These are phyloP conservation scores for Echinops telfairi DNA, from an alignment of 2,113 vertebrate genomes.

Conservation along the genomic window DNA sequence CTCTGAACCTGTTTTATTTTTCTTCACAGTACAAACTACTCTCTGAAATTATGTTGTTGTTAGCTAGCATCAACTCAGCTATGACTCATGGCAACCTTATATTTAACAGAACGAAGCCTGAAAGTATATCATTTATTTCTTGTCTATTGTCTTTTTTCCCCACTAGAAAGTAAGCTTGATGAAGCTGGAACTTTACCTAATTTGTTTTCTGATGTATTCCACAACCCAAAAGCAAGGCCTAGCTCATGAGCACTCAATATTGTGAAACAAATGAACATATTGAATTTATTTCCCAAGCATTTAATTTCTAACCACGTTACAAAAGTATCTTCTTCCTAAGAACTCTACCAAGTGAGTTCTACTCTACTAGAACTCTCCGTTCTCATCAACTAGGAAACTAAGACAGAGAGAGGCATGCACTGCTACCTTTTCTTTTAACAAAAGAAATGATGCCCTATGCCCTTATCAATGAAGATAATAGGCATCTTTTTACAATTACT, in stretches of 20 bases:
- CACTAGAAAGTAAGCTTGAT: neutral
- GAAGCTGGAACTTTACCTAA: neutral
- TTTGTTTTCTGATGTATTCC: conserved; percentile 4
- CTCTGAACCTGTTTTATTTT: neutral
- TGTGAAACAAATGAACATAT: neutral
- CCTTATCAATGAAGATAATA: no score
- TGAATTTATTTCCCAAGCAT: neutral
- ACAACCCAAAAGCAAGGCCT: neutral
- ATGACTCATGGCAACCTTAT: neutral
- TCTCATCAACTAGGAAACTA: no score
- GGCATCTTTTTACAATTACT: no score
- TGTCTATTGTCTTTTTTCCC: neutral
- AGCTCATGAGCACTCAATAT: no score
- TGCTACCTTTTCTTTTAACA: no score
- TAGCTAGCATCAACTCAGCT: neutral
- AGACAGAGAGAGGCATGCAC: no score
- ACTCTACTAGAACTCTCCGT: no score
- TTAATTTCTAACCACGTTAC: neutral
- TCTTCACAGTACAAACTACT: conserved; percentile 7
- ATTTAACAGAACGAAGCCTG: neutral
- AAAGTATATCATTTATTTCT: neutral
- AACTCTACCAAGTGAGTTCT: no score
- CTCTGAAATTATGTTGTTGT: neutral
- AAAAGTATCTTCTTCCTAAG: neutral
- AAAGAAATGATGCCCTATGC: no score